phyloP scores from a whole-genome alignment of 2,888 invertebrate species.

The Lymantria dispar region DNA sequence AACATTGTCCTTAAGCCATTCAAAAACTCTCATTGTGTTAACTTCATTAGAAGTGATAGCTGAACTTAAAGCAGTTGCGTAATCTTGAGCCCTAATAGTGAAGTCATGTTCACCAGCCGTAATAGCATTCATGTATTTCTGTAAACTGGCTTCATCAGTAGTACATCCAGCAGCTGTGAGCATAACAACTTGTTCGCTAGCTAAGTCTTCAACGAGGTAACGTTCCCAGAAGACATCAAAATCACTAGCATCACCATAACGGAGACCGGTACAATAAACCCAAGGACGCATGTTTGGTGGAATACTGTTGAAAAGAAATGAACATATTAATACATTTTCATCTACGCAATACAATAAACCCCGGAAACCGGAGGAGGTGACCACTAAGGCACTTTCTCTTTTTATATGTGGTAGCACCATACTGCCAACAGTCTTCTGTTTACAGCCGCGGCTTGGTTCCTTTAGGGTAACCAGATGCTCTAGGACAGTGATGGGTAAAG shows the following conservation, averaged over 20 bases:
- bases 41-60: conserved; percentile 79
- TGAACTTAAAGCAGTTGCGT: conserved; percentile 60
- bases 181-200: conserved; percentile 86
- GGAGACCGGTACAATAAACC: conserved; percentile 89
- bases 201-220: conserved; percentile 82
- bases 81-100: conserved; percentile 66
- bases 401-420: too few species aligned
- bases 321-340: too few species aligned
- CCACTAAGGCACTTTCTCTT: too few species aligned
- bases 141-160: conserved; percentile 59
- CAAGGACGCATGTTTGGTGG: conserved; percentile 82
- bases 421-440: too few species aligned
- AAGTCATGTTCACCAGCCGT: conserved; percentile 37
- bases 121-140: conserved; percentile 50
- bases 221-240: conserved; percentile 86
- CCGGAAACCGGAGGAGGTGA: too few species aligned
- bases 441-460: too few species aligned
- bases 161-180: conserved; percentile 87
- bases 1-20: conserved; percentile 70
- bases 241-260: conserved; percentile 82
- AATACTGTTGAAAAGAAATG: conserved; percentile 35
- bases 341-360: too few species aligned
- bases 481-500: too few species aligned
- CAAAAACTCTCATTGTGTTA: conserved; percentile 79
- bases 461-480: too few species aligned